Percentiles rank a stretch among this genome's conserved stretches.
Evolutionary conservation across 2,797 vertebrate species (phyloP).

Genomic region (Enteromius fasciolatus): DNA sequence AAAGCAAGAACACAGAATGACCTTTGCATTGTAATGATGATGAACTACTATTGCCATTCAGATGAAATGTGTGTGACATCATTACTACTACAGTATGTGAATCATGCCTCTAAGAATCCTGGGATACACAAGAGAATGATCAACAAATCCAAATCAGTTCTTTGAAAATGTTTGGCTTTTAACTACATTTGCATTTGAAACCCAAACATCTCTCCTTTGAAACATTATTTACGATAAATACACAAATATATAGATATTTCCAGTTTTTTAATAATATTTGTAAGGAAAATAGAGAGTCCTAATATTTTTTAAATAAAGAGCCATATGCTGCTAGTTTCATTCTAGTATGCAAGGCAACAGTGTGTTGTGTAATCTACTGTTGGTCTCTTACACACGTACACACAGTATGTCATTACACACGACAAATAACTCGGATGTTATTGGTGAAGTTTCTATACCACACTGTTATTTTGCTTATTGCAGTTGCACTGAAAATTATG

Average conservation of each 20-base stretch:
- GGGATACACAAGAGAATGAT: slow-evolving; percentile 27
- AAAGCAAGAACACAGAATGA: slow-evolving; percentile 13
- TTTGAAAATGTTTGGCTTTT: slow-evolving; percentile 24
- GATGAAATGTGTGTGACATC: slow-evolving; percentile 4
- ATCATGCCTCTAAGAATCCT: slow-evolving; percentile 39
- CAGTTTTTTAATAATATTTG: slow-evolving; percentile 54
- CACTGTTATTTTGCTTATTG: slow-evolving; percentile 22
- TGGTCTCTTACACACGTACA: slow-evolving; percentile 34
- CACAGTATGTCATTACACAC: slow-evolving; percentile 17
- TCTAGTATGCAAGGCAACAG: slow-evolving; percentile 40
- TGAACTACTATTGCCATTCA: slow-evolving; percentile 36
- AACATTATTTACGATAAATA: slow-evolving; percentile 68
- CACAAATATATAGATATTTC: slow-evolving; percentile 75
- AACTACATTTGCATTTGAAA: slow-evolving; percentile 12
- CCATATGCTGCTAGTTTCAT: slow-evolving; percentile 36
- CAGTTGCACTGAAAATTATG: neutral
- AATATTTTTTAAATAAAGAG: slow-evolving; percentile 51
- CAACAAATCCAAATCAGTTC: slow-evolving; percentile 1
- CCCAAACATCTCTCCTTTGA: slow-evolving; percentile 41
- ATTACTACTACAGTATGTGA: slow-evolving; percentile 25
- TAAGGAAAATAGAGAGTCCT: slow-evolving; percentile 58
- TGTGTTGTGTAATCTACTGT: slow-evolving; percentile 31
- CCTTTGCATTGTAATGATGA: neutral
- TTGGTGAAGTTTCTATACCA: neutral
- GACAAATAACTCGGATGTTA: neutral